A percentile compares a stretch with the other conserved stretches of the same genome.
Evolutionary conservation across 2,888 invertebrate species (phyloP).

Genomic region (Helobdella robusta): DNA sequence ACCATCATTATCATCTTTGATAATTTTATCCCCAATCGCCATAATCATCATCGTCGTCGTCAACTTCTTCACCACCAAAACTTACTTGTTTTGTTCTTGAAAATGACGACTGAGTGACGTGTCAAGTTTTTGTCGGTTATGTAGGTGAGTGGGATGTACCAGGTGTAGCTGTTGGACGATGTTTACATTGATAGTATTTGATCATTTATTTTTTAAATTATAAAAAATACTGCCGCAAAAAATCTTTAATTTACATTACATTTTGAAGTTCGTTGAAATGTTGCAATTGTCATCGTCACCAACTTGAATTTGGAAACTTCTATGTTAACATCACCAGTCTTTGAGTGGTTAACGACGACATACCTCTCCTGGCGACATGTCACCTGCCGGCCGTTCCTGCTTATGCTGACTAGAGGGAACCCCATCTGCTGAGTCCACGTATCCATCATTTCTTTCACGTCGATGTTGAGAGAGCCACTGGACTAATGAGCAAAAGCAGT

Average conservation of each 20-base stretch:
- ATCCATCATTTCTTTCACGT: slow-evolving; percentile 64
- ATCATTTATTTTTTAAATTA: no score
- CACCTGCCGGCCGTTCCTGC: slow-evolving; percentile 54
- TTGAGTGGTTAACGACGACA: slow-evolving; percentile 59
- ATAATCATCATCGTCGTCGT: no score
- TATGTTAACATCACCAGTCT: slow-evolving; percentile 7
- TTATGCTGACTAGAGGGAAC: slow-evolving; percentile 66
- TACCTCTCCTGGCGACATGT: slow-evolving; percentile 65
- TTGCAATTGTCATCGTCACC: no score
- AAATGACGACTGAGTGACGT: background rate
- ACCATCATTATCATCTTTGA: no score
- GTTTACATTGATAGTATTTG: no score
- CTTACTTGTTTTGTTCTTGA: slow-evolving; percentile 4
- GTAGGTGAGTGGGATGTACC: slow-evolving; percentile 36
- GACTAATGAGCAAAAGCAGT: no score
- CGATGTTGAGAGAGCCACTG: slow-evolving; percentile 5
- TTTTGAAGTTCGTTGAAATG: no score
- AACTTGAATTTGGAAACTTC: no score
- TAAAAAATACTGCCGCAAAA: no score
- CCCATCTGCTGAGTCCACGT: slow-evolving; percentile 78
- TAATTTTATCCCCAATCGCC: no score
- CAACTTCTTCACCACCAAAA: no score
- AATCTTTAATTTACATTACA: no score
- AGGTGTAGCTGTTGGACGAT: slow-evolving; percentile 37
- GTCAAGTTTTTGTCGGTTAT: slow-evolving; percentile 27